These are phyloP conservation scores for Chionis minor DNA, from an alignment of 2,113 vertebrate genomes.

Conservation along the genomic window DNA sequence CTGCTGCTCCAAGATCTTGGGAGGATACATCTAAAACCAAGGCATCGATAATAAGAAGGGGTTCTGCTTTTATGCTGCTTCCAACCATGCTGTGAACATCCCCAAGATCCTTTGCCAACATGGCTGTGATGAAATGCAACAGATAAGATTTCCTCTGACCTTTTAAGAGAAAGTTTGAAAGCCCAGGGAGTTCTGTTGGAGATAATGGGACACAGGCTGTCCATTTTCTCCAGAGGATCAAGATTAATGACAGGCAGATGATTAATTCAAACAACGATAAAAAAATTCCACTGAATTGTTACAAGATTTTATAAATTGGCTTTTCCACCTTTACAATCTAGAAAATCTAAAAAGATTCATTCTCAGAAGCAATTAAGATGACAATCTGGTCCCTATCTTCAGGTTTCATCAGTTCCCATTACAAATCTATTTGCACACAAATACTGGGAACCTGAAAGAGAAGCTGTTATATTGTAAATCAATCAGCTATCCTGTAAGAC, in stretches of 20 bases:
- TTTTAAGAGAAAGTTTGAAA: conserved; percentile 56
- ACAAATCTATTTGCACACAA: conserved; percentile 50
- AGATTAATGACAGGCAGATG: conserved; percentile 33
- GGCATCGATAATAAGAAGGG: conserved; percentile 18
- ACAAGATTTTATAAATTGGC: conserved; percentile 30
- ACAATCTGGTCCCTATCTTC: conserved; percentile 13
- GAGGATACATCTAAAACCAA: conserved; percentile 4
- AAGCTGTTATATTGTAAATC: conserved; percentile 57
- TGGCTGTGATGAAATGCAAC: conserved; percentile 10
- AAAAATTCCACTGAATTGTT: conserved; percentile 33
- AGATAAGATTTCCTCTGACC: conserved; percentile 52
- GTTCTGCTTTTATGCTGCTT: conserved; percentile 26
- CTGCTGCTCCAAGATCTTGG: conserved; percentile 25
- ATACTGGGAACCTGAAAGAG: conserved; percentile 42
- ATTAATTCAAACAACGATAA: conserved; percentile 27
- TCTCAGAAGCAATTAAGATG: conserved; percentile 55
- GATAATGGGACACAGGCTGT: conserved; percentile 13
- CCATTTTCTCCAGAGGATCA: conserved; percentile 2
- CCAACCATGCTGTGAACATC: conserved; percentile 27
- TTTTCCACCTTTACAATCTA: conserved; percentile 19
- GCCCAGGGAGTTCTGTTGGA: conserved; percentile 13
- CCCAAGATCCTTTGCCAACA: background rate
- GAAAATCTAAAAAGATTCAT: conserved; percentile 22
- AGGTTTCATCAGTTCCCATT: conserved; percentile 28
- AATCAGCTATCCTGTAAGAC: conserved; percentile 45